Evolutionary conservation across 2,797 vertebrate genomes (phyloP), one percentile per base, ranked within the genome.

Genomic region (Sparidentex hasta): DNA sequence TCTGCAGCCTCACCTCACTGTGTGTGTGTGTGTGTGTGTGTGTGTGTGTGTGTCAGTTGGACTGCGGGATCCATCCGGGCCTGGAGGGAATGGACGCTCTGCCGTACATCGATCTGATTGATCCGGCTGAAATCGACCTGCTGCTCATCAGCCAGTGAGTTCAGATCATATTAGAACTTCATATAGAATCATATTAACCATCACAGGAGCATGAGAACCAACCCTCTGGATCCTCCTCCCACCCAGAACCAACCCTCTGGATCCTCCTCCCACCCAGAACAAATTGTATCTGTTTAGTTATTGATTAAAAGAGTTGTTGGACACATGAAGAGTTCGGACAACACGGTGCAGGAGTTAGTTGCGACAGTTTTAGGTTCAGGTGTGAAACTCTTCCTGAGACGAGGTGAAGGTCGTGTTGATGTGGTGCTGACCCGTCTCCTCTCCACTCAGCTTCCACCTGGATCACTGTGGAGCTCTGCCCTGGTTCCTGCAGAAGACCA

Each of bases 401-500:
- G 4, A 14, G 12, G 13, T 44, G 13, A 44, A 7, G 46, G 6
- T 47, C 46, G 16, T 5, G 44, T 46, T 17, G 46, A 16, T 47
- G 16, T 47, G 4, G 16, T 5, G 46, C 46, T 18, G 11, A 41
- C 54, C 0, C 11, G 7, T 14, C 29, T 29, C 6, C 1, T 2
- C 25, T 29, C 16, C 25, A 0, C 29, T 72, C 88, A 99, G 98
- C 92, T 99, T 99, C 88, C 97, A 99, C 90, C 92, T 99, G 94
- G 98, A 99, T 90, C 97, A 98, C 90, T 99, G 98, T 80, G 98
- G 97, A 1, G 97, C 98, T 23, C 92, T 99, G 78, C 98, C 98
- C 2, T 99, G 98, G 97, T 99, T 99, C 93, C 95, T 99, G 68
- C 98, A 99, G 94, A 99, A 99, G 91, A 99, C 98, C 12, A 98